phyloP scores from a whole-genome alignment of 2,888 invertebrate species.

The Pasiphila rectangulata region DNA sequence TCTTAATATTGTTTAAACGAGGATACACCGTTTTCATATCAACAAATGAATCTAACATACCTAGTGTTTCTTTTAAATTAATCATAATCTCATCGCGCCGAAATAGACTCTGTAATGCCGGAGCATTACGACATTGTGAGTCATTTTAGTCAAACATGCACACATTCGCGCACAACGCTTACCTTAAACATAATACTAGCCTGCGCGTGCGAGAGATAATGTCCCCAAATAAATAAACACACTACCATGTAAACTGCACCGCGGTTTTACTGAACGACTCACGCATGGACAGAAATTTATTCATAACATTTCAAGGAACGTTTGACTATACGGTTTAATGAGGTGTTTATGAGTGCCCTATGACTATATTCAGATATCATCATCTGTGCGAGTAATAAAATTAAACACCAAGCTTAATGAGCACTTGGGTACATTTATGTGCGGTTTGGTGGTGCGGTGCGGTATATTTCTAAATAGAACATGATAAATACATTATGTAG shows the following conservation, averaged over 20 bases:
- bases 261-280: slow-evolving; percentile 75
- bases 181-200: slow-evolving; percentile 57
- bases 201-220: slow-evolving; percentile 49
- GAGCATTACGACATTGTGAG: slow-evolving; percentile 68
- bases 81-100: slow-evolving; percentile 73
- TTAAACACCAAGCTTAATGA: slow-evolving; percentile 24
- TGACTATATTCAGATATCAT: slow-evolving; percentile 1
- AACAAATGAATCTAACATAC: slow-evolving; percentile 21
- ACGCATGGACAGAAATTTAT: slow-evolving; percentile 53
- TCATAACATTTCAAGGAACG: slow-evolving; percentile 53
- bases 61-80: slow-evolving; percentile 46
- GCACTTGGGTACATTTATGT: slow-evolving; percentile 37
- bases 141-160: slow-evolving; percentile 64
- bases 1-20: slow-evolving; percentile 23
- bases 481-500: slow-evolving; percentile 42
- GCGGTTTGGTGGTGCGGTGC: slow-evolving; percentile 30
- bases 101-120: slow-evolving; percentile 76
- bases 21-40: slow-evolving; percentile 15
- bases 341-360: slow-evolving; percentile 1
- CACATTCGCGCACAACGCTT: slow-evolving; percentile 50
- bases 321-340: slow-evolving; percentile 25
- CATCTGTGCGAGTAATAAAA: not conserved
- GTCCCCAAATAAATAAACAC: slow-evolving; percentile 66
- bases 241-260: slow-evolving; percentile 39
- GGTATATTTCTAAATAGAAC: slow-evolving; percentile 40